Evolutionary conservation across 2,113 vertebrate species (phyloP).

Genomic region (Apteryx mantelli): DNA sequence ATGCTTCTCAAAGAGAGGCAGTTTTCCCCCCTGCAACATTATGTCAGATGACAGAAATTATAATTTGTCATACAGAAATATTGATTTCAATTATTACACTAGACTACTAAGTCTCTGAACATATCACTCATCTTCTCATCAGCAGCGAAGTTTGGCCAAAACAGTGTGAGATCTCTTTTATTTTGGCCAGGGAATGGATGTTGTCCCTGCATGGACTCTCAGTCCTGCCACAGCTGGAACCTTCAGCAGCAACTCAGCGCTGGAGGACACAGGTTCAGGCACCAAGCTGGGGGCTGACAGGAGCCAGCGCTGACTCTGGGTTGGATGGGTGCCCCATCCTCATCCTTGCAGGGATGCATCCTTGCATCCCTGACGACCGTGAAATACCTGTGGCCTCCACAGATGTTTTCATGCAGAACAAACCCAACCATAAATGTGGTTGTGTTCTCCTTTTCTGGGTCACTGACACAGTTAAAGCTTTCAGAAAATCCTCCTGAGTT

Average conservation of each 20-base stretch:
- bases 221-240: neutral
- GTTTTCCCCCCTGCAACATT: neutral
- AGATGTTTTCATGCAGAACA: neutral
- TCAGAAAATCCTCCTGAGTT: neutral
- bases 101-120: neutral
- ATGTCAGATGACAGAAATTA: constrained; percentile 24
- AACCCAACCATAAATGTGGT: no score
- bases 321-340: neutral
- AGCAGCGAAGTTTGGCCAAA: neutral
- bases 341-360: neutral
- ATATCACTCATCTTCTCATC: neutral
- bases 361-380: neutral
- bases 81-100: constrained; percentile 34
- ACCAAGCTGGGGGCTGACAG: neutral
- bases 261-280: neutral
- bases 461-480: neutral
- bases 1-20: neutral
- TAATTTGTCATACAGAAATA: neutral
- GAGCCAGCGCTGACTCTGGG: neutral
- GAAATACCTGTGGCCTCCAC: neutral
- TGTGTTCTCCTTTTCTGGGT: neutral
- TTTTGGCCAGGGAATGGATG: neutral
- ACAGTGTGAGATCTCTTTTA: neutral
- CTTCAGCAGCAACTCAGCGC: neutral
- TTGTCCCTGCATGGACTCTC: neutral